These are phyloP conservation scores for Torymus tubicola DNA, from an alignment of 2,888 invertebrate species.

Conservation along the genomic window DNA sequence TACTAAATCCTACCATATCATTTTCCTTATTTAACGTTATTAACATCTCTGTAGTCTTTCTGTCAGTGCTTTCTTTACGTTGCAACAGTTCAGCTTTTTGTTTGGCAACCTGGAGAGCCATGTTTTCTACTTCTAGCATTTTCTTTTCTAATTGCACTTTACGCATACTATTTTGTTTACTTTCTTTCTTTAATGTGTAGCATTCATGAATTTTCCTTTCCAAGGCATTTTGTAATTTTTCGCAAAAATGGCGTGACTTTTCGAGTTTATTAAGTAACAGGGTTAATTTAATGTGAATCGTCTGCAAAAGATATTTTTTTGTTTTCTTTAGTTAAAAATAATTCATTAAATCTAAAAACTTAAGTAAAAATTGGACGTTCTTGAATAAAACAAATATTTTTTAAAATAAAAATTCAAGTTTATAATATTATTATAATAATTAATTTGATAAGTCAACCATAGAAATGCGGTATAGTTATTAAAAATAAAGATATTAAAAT, in stretches of 20 bases:
- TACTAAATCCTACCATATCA: conserved; percentile 64
- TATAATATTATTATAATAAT: not conserved
- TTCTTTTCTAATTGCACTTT: conserved; percentile 79
- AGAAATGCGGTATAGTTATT: not conserved
- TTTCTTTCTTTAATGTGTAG: conserved; percentile 76
- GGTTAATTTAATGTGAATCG: conserved; percentile 67
- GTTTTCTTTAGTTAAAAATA: no score
- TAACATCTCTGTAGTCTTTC: conserved; percentile 68
- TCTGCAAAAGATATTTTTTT: conserved; percentile 59
- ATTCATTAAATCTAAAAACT: no score
- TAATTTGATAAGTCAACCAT: not conserved
- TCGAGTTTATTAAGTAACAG: conserved; percentile 68
- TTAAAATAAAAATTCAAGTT: conserved; percentile 1
- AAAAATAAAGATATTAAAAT: conserved; percentile 17
- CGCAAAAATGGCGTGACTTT: conserved; percentile 67
- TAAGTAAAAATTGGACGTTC: no score
- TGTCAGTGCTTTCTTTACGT: conserved; percentile 70
- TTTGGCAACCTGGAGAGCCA: conserved; percentile 76
- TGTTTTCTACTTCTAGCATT: conserved; percentile 75
- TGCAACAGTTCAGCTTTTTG: conserved; percentile 72
- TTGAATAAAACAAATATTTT: no score
- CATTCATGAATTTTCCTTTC: conserved; percentile 74
- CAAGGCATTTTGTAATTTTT: conserved; percentile 71
- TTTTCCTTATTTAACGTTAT: conserved; percentile 70
- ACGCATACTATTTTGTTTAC: conserved; percentile 79